Evolutionary conservation across 2,113 vertebrate genomes (phyloP), one percentile per base, ranked within the genome.

Genomic region (Xerus inauris): DNA sequence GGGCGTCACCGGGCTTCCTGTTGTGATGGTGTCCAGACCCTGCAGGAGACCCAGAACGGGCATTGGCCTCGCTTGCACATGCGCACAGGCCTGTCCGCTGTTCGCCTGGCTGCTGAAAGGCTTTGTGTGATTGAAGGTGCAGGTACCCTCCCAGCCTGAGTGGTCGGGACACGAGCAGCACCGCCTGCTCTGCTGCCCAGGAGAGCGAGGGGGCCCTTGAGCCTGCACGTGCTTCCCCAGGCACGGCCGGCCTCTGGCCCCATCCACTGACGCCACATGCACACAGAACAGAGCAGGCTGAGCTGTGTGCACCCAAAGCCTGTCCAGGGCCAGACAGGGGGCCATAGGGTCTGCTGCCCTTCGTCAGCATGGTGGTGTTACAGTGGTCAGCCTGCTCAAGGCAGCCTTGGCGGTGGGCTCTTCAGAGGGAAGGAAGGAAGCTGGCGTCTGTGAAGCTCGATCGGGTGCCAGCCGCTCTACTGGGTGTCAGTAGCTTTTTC

Each of bases 91-190:
- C 92, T 93, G 3, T 88, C n/a, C n/a, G n/a, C n/a, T n/a, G n/a
- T n/a, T n/a, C n/a, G n/a, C n/a, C n/a, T n/a, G n/a, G n/a, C n/a
- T n/a, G n/a, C n/a, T n/a, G n/a, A n/a, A 71, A 91, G 84, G 64
- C 82, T 42, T 45, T 47, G 22, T 76, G 38, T 89, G 80, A 85
- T 88, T 20, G 82, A 77, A 96, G 62, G 47, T 35, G 22, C 96
- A 97, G 94, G 71, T 94, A 95, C 28, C 20, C 24, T 54, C 49
- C 49, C 20, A n/a, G 79, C 35, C 73, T 54, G 51, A 49, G 11
- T 86, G 93, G 71, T 85, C 87, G 84, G 80, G 65, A 65, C 64
- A n/a, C n/a, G n/a, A n/a, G n/a, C 57, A 19, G 54, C 57, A 54
- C 28, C 49, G 0, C 67, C 75, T 16, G 54, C 38, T 20, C 20